Base-by-base conservation (phyloP, 1,140 invertebrate genomes). In the Papilio glaucus region DNA sequence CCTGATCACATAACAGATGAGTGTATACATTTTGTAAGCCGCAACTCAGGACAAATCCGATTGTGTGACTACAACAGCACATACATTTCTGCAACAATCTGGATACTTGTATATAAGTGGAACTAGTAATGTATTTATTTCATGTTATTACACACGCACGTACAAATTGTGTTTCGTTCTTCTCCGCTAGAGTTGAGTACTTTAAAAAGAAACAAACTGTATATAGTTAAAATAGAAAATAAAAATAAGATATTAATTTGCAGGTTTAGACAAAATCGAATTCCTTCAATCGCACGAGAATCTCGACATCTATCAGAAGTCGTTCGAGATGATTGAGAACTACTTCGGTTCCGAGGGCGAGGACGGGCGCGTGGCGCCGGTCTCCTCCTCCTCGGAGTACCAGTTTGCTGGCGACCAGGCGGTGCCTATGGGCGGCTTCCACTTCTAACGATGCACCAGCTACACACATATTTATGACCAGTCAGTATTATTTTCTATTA, bases 261-360 rank as follows among this genome's bases (percentile, higher is more conserved):
- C 49, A 98, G 98, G 98, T 82, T 94, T 99, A 82, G 98, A 99
- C 84, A 99, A 99, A 94, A 99, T 99, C 74, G 99, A 99, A 94
- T 98, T 97, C 90, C 94, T 99, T 6, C 99, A 99, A 93, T 98
- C 97, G 12, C 98, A 99, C 90, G 98, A 98, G 88, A 99, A 99
- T 86, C 95, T 97, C 86, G 97, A 99, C 65, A 98, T 99, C 72
- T 99, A 99, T 93, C 96, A 99, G 88, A 98, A 99, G 89, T 97
- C 98, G 15, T 98, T 98, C 86, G 97, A 98, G 85, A 98, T 99
- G 74, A 99, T 99, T 80, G 98, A 99, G 89, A 97, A 97, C 89
- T 99, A 97, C 93, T 99, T 99, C 91, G 96, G 97, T 9, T 96
- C 96, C 4, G 98, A 99, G 84, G 97, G 98, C 89, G 98, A 99